phyloP scores from a whole-genome alignment of 2,888 invertebrate species.

The Melanophora roralis region DNA sequence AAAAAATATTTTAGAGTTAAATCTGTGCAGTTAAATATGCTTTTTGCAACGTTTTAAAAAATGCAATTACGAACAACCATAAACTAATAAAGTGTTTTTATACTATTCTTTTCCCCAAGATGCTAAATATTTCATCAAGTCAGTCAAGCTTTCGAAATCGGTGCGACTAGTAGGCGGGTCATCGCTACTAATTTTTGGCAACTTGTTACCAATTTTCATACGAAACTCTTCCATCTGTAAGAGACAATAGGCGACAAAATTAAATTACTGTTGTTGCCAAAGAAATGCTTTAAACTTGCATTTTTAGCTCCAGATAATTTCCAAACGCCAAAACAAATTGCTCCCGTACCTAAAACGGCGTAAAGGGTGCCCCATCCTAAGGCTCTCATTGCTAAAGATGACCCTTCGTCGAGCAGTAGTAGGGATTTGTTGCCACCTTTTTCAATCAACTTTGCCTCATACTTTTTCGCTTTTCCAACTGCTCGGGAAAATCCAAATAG shows the following conservation, averaged over 20 bases:
- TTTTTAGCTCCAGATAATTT: slow-evolving; percentile 91
- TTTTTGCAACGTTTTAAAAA: too few relatives aligned
- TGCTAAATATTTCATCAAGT: slow-evolving; percentile 88
- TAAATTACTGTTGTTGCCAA: background rate
- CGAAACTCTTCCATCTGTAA: slow-evolving; percentile 89
- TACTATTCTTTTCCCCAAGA: slow-evolving; percentile 75
- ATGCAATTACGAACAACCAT: too few relatives aligned
- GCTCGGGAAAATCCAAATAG: slow-evolving; percentile 89
- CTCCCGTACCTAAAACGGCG: slow-evolving; percentile 89
- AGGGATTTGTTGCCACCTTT: slow-evolving; percentile 83
- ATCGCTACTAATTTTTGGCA: slow-evolving; percentile 88
- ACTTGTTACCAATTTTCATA: slow-evolving; percentile 84
- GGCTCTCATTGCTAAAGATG: slow-evolving; percentile 88
- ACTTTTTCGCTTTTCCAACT: slow-evolving; percentile 85
- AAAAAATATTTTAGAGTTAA: too few relatives aligned
- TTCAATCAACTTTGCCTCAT: slow-evolving; percentile 87
- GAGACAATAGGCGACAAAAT: background rate
- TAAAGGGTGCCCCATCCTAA: slow-evolving; percentile 92
- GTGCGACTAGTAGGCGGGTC: slow-evolving; percentile 88
- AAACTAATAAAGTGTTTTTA: background rate
- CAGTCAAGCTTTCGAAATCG: slow-evolving; percentile 90
- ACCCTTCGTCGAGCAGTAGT: slow-evolving; percentile 86
- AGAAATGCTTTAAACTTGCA: slow-evolving; percentile 79
- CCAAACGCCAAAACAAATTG: slow-evolving; percentile 90
- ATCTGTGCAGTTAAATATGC: too few relatives aligned